phyloP scores from a whole-genome alignment of 2,113 vertebrate species.

The Planiliza haematocheilus region DNA sequence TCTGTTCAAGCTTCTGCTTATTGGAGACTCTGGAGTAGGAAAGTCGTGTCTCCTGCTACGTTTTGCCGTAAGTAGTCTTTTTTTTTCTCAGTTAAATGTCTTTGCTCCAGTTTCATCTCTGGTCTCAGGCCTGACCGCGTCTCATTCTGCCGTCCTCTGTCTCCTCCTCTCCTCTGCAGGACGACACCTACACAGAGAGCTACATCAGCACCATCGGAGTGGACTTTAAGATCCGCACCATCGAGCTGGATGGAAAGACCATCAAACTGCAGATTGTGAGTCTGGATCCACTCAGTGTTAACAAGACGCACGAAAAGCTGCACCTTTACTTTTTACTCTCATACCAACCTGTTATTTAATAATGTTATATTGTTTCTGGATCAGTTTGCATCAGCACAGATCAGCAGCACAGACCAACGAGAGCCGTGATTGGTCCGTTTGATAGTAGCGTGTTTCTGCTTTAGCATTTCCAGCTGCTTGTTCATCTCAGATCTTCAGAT shows the following conservation, averaged over 20 bases:
- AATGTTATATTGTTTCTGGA: no score
- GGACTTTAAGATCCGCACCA: slow-evolving; percentile 93
- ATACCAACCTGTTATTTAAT: no score
- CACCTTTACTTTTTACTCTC: no score
- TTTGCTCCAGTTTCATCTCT: background rate
- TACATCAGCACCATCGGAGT: slow-evolving; percentile 94
- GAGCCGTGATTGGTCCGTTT: no score
- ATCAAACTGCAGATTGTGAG: slow-evolving; percentile 93
- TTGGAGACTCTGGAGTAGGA: slow-evolving; percentile 90
- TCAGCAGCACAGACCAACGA: no score
- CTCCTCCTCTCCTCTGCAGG: slow-evolving; percentile 72
- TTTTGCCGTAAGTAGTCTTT: slow-evolving; percentile 89
- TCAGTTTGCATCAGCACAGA: no score
- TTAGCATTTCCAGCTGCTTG: no score
- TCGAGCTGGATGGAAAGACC: slow-evolving; percentile 91
- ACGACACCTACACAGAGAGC: slow-evolving; percentile 93
- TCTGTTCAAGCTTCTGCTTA: slow-evolving; percentile 90
- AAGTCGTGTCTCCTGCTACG: slow-evolving; percentile 91
- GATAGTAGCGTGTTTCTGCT: no score
- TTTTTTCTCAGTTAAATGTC: slow-evolving; percentile 1
- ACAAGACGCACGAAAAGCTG: no score
- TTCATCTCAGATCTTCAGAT: no score
- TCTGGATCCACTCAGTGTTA: slow-evolving; percentile 56
- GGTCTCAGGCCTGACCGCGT: background rate
- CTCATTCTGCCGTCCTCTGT: no score